Evolutionary conservation across 2,113 vertebrate species (phyloP).

Genomic region (Clarias macrocephalus): DNA sequence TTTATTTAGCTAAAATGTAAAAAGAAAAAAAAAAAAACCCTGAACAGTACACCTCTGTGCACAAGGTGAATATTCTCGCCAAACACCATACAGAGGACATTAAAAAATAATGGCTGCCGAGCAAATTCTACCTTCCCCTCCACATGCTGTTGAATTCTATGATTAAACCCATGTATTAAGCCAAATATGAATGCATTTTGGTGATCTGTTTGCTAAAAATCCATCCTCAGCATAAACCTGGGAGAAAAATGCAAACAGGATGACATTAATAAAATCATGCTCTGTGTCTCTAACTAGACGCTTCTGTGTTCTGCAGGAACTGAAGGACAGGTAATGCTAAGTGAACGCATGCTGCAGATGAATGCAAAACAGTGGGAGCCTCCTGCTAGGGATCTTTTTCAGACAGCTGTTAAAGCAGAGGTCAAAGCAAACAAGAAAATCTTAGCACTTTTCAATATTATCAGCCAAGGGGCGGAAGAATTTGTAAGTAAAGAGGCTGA

Average conservation of each 20-base stretch:
- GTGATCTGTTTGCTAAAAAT: constrained; percentile 39
- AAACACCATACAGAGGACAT: constrained; percentile 27
- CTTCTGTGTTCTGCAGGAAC: background rate
- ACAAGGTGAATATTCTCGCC: constrained; percentile 36
- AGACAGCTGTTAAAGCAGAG: background rate
- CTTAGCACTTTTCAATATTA: background rate
- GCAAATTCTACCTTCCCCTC: constrained; percentile 35
- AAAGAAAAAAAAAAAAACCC: constrained; percentile 15
- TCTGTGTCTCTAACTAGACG: constrained; percentile 6
- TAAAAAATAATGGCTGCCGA: constrained; percentile 39
- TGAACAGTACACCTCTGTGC: constrained; percentile 34
- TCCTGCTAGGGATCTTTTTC: background rate
- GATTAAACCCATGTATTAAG: constrained; percentile 26
- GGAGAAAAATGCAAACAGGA: constrained; percentile 8
- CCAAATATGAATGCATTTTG: constrained; percentile 30
- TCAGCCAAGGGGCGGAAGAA: background rate
- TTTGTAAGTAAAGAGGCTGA: constrained; percentile 7
- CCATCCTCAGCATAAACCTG: constrained; percentile 40
- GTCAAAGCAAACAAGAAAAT: background rate
- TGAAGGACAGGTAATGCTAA: constrained; percentile 5
- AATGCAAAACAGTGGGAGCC: constrained; percentile 7
- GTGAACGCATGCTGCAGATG: background rate
- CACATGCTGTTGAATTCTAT: constrained; percentile 40
- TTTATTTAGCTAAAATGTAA: constrained; percentile 47
- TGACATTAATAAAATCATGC: constrained; percentile 17